phyloP scores from a whole-genome alignment of 2,113 vertebrate genomes.

The Microtus montanus region DNA sequence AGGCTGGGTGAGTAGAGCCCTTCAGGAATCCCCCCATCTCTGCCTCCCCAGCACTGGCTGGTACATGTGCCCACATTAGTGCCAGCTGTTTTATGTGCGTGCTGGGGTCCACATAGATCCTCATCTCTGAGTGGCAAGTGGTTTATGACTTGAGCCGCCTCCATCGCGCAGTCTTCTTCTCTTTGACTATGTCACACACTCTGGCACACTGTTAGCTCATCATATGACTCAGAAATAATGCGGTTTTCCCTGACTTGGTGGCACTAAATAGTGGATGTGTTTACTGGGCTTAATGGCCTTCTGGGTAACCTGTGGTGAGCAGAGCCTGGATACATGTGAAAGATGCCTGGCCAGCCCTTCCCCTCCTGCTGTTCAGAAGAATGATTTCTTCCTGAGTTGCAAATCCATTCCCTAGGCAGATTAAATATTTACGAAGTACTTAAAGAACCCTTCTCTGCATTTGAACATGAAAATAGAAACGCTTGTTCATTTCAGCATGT shows the following conservation, averaged over 20 bases:
- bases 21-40: not conserved
- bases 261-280: not conserved
- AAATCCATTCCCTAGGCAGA: slow-evolving; percentile 42
- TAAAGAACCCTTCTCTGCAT: slow-evolving; percentile 43
- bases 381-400: slow-evolving; percentile 34
- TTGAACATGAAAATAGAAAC: slow-evolving; percentile 54
- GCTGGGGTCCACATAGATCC: not conserved
- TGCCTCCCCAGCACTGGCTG: not conserved
- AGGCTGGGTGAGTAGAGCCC: not conserved
- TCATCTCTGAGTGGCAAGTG: not conserved
- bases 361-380: not conserved
- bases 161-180: not conserved
- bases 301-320: not conserved
- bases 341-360: not conserved
- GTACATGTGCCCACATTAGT: not conserved
- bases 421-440: slow-evolving; percentile 70
- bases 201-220: not conserved
- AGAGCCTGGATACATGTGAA: not conserved
- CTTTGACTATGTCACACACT: not conserved
- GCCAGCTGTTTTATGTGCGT: no score
- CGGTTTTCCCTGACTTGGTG: not conserved
- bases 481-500: slow-evolving; percentile 44
- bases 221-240: not conserved
- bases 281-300: not conserved
- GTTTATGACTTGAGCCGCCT: not conserved